These are phyloP conservation scores for Hyposmocoma kahamanoa DNA, from an alignment of 1,140 invertebrate genomes.

Conservation along the genomic window DNA sequence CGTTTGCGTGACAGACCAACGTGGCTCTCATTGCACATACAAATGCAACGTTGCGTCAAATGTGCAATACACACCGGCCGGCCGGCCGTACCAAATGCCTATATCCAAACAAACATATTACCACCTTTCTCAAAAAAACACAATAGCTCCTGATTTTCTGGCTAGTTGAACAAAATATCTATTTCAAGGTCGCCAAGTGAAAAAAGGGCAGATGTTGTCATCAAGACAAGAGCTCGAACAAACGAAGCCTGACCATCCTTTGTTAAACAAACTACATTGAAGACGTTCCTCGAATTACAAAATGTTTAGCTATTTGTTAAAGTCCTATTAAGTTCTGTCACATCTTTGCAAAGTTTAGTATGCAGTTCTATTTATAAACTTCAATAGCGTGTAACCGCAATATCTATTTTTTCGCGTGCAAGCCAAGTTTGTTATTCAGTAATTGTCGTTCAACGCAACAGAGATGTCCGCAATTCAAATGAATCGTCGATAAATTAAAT, in stretches of 20 bases:
- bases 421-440: slow-evolving; percentile 29
- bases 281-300: slow-evolving; percentile 66
- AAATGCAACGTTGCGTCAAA: background rate
- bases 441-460: slow-evolving; percentile 59
- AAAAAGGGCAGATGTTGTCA: slow-evolving; percentile 68
- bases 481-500: slow-evolving; percentile 71
- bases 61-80: slow-evolving; percentile 17
- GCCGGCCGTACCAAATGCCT: slow-evolving; percentile 31
- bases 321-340: slow-evolving; percentile 66
- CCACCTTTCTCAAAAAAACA: slow-evolving; percentile 49
- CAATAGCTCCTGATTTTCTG: slow-evolving; percentile 66
- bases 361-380: no score
- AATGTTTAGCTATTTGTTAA: slow-evolving; percentile 71
- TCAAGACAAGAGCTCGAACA: slow-evolving; percentile 40
- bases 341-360: slow-evolving; percentile 27
- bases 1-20: no score
- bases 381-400: no score
- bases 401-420: no score
- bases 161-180: slow-evolving; percentile 68
- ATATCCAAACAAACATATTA: slow-evolving; percentile 51
- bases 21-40: no score
- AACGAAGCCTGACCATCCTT: slow-evolving; percentile 45
- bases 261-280: slow-evolving; percentile 63
- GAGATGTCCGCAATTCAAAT: slow-evolving; percentile 56
- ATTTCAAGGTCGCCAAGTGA: slow-evolving; percentile 47